These are phyloP conservation scores for Artibeus jamaicensis DNA, from an alignment of 2,797 vertebrate genomes.

Conservation along the genomic window DNA sequence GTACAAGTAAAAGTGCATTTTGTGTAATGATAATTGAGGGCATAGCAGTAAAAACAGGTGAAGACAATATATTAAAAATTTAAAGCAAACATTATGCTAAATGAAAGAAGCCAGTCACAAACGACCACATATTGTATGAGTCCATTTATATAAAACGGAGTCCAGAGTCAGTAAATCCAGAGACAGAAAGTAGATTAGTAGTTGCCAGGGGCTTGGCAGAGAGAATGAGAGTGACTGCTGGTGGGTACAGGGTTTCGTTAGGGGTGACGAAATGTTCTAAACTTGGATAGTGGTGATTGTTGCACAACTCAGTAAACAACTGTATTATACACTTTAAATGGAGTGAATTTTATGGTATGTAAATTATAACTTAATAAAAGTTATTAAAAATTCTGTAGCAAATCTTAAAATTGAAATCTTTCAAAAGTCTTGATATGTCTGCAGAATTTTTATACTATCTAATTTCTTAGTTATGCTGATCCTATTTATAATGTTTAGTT, in stretches of 20 bases:
- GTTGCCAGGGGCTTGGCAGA: background rate
- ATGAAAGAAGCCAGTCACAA: background rate
- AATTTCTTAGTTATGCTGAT: background rate
- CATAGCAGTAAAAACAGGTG: background rate
- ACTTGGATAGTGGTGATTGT: background rate
- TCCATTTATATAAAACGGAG: background rate
- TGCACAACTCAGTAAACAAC: background rate
- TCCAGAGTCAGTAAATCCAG: background rate
- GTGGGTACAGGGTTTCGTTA: background rate
- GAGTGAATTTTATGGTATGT: background rate
- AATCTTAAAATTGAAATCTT: conserved; percentile 18
- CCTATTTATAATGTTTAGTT: conserved; percentile 1
- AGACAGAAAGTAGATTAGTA: background rate
- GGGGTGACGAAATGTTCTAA: background rate
- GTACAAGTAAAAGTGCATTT: background rate
- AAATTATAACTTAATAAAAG: conserved; percentile 6
- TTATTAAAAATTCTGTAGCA: background rate
- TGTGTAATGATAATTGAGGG: background rate
- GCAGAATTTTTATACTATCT: background rate
- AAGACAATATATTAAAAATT: conserved; percentile 10
- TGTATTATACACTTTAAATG: background rate
- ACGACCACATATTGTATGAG: background rate
- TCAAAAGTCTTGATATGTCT: background rate
- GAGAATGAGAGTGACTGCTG: background rate
- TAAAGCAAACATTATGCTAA: background rate